phyloP scores from a whole-genome alignment of 2,113 vertebrate species.

The Hippocampus barbouri region DNA sequence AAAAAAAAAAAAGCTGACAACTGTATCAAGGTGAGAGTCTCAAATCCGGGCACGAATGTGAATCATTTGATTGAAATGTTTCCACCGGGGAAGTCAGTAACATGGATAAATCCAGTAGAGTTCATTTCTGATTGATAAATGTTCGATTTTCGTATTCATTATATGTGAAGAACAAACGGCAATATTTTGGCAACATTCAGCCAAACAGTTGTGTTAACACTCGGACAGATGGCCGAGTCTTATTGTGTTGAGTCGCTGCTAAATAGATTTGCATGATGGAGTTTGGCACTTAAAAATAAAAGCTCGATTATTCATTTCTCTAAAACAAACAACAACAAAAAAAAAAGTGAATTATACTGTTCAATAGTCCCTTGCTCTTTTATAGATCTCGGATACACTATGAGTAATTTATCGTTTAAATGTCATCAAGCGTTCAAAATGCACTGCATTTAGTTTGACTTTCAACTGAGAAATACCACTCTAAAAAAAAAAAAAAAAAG shows the following conservation, averaged over 20 bases:
- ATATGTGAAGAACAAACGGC: too few relatives aligned
- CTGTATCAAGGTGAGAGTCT: slow-evolving; percentile 56
- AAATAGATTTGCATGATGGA: slow-evolving; percentile 12
- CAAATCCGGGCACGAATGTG: background rate
- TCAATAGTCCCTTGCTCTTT: background rate
- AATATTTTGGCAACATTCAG: slow-evolving; percentile 12
- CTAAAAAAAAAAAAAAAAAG: background rate
- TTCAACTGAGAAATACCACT: background rate
- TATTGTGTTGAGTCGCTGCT: slow-evolving; percentile 62
- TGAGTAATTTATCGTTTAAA: slow-evolving; percentile 39
- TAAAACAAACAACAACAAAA: background rate
- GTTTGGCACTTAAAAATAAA: slow-evolving; percentile 15
- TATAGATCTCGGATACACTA: slow-evolving; percentile 21
- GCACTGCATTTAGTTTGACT: background rate
- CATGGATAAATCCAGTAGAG: background rate
- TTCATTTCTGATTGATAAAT: background rate
- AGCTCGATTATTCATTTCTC: background rate
- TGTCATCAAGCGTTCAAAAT: slow-evolving; percentile 20
- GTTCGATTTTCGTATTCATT: background rate
- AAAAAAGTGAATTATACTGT: background rate
- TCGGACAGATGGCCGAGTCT: slow-evolving; percentile 73
- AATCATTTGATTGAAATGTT: background rate
- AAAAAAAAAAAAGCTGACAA: background rate
- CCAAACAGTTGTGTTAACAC: slow-evolving; percentile 68
- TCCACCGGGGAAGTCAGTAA: background rate